Evolutionary conservation across 2,888 invertebrate species (phyloP).

Genomic region (Diogma glabrata): DNA sequence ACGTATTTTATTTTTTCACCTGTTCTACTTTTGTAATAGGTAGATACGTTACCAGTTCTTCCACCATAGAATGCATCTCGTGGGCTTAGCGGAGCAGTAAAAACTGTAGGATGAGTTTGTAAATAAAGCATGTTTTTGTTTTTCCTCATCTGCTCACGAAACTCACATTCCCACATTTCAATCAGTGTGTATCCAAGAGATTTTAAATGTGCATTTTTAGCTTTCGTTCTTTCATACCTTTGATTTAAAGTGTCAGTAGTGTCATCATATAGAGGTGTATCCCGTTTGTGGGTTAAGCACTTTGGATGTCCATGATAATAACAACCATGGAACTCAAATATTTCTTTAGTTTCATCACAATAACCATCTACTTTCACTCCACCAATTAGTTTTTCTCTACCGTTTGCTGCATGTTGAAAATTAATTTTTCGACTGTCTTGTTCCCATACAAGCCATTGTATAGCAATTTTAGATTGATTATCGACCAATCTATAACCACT

Average conservation of each 20-base stretch:
- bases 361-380: background rate
- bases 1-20: constrained; percentile 22
- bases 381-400: background rate
- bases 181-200: background rate
- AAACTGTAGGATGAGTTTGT: background rate
- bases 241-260: background rate
- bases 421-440: background rate
- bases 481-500: constrained; percentile 22
- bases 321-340: too few species aligned
- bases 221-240: background rate
- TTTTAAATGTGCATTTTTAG: background rate
- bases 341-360: too few species aligned
- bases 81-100: background rate
- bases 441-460: background rate
- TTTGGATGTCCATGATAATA: background rate
- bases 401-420: background rate
- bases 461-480: constrained; percentile 20
- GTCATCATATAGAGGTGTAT: background rate
- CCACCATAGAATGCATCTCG: background rate
- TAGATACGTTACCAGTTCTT: background rate
- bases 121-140: background rate
- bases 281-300: background rate
- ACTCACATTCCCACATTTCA: background rate
- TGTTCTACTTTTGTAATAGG: constrained; percentile 18
- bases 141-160: background rate